These are phyloP conservation scores for Zoanthus gigantus DNA, from an alignment of 92 coral and sea anemone species.

Conservation along the genomic window DNA sequence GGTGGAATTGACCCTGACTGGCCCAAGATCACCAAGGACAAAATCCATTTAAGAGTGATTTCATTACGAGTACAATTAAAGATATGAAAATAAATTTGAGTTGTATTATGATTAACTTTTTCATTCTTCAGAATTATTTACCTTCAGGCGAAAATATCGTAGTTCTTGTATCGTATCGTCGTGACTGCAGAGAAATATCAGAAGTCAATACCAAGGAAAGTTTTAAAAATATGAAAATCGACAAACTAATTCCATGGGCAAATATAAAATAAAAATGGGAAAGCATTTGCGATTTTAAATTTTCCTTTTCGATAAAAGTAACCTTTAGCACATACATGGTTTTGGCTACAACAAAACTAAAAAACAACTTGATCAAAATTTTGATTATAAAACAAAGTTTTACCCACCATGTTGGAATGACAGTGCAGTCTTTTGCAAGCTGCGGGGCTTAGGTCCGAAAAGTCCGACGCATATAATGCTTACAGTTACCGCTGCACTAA, in stretches of 20 bases:
- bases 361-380: not conserved
- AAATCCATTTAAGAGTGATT: too few relatives aligned
- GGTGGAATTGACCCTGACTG: too few relatives aligned
- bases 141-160: constrained; percentile 99
- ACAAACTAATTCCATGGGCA: not conserved
- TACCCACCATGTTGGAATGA: constrained; percentile 96
- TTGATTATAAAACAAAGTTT: constrained; percentile 10
- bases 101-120: too few relatives aligned
- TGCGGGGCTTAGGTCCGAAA: constrained; percentile 56
- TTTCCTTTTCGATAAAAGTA: not conserved
- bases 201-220: not conserved
- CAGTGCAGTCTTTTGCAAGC: constrained; percentile 78
- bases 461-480: constrained; percentile 39
- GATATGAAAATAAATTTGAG: too few relatives aligned
- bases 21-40: too few relatives aligned
- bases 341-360: not conserved
- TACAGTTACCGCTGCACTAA: constrained; percentile 54
- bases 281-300: not conserved
- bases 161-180: constrained; percentile 97
- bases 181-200: constrained; percentile 73
- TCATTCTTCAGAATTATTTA: constrained; percentile 19
- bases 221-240: not conserved
- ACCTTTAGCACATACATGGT: not conserved
- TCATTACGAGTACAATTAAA: too few relatives aligned
- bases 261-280: not conserved